Percentiles rank a stretch among this genome's conserved stretches.
These are phyloP conservation scores for Alethe castanea DNA, from an alignment of 2,113 vertebrate species.

Conservation along the genomic window DNA sequence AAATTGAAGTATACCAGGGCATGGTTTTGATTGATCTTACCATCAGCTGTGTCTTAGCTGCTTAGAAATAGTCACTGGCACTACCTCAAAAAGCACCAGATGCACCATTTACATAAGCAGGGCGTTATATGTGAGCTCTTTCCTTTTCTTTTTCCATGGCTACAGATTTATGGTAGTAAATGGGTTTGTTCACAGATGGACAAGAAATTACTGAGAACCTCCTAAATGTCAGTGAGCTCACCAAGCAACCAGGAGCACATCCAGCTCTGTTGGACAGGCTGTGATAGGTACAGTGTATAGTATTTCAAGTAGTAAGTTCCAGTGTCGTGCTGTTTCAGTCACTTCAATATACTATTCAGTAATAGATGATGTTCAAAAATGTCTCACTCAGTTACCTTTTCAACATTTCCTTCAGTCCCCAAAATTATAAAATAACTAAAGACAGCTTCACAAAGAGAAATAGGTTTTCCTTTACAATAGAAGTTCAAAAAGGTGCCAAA, in stretches of 20 bases:
- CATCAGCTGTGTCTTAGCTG: neutral
- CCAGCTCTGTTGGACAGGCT: neutral
- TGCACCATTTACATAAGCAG: conserved; percentile 23
- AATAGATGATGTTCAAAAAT: neutral
- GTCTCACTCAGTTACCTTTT: too few relatives aligned
- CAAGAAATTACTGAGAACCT: neutral
- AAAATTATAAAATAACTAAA: neutral
- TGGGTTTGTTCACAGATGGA: neutral
- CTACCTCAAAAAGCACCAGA: neutral
- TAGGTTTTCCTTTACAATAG: neutral
- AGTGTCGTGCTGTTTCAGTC: neutral
- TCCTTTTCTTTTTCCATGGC: neutral
- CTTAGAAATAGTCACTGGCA: conserved; percentile 23
- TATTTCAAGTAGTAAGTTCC: neutral
- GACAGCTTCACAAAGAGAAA: neutral
- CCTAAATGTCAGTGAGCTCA: neutral
- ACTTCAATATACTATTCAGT: neutral
- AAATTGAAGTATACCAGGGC: neutral
- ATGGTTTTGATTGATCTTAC: neutral
- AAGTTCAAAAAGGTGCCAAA: neutral
- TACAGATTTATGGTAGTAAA: neutral
- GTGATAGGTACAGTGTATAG: neutral
- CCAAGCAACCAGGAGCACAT: neutral
- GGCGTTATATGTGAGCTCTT: neutral
- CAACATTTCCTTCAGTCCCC: neutral